Conservation (phyloP, 2,113 vertebrate species). For the Tragelaphus imberbis region DNA sequence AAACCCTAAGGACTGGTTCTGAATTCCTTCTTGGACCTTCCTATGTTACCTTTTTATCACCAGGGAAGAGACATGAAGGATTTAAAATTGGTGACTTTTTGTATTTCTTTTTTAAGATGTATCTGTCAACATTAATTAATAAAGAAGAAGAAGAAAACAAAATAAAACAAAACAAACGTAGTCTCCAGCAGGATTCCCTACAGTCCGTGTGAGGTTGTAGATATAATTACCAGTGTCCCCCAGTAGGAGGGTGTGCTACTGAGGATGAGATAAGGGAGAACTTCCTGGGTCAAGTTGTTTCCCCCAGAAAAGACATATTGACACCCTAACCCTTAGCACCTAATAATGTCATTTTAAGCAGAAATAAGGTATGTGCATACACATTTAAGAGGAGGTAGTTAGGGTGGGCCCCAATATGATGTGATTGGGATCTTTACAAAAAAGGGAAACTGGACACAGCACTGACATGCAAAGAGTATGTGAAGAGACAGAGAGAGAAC, state of each 20-base stretch:
- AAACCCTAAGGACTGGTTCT: not conserved
- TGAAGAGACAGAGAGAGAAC: not conserved
- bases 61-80: not conserved
- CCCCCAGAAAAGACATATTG: not conserved
- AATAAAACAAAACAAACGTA: rapidly evolving
- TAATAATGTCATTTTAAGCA: not conserved
- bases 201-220: not conserved
- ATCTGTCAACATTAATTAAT: not conserved
- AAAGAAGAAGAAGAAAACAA: not conserved
- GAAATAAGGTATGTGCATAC: not conserved
- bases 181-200: not conserved
- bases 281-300: not conserved
- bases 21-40: not conserved
- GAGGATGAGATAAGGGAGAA: not conserved
- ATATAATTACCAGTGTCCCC: not conserved
- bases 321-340: not conserved
- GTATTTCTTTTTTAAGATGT: not conserved
- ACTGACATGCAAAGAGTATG: not conserved
- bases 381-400: not conserved
- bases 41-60: not conserved
- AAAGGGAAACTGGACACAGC: not conserved
- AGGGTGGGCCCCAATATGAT: not conserved
- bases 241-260: not conserved
- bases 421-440: not conserved
- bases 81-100: not conserved